These are phyloP conservation scores for Dolichotis patagonum DNA, from an alignment of 2,113 vertebrate genomes.

Conservation along the genomic window DNA sequence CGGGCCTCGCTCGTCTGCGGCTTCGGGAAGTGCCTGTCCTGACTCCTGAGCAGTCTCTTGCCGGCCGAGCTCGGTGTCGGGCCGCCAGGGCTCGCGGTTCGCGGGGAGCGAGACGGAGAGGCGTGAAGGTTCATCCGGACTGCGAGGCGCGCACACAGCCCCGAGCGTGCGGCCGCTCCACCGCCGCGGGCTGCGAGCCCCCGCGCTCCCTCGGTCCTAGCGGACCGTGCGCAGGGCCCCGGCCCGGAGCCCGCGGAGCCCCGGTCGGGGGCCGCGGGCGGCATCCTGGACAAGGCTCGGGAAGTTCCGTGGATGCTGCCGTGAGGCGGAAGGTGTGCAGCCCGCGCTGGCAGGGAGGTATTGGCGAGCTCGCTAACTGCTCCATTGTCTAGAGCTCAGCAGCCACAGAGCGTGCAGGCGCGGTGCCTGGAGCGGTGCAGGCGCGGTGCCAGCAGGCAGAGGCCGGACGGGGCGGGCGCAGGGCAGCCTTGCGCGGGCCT, in stretches of 20 bases:
- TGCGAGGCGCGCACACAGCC: not conserved
- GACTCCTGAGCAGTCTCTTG: not conserved
- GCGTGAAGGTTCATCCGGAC: not conserved
- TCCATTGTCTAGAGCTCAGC: constrained; percentile 37
- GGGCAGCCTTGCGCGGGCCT: accelerated
- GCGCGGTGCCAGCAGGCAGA: not conserved
- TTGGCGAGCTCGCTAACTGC: constrained; percentile 55
- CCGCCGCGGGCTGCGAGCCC: too few species aligned
- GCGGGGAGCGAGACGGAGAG: too few species aligned
- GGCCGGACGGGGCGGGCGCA: not conserved
- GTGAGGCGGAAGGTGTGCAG: constrained; percentile 48
- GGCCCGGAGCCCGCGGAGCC: too few species aligned
- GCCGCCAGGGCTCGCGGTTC: too few species aligned
- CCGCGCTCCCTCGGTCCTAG: too few species aligned
- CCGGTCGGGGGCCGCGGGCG: too few species aligned
- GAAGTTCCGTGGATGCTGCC: constrained; percentile 62
- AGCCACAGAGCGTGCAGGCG: not conserved
- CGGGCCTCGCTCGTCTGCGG: too few species aligned
- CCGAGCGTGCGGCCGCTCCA: not conserved
- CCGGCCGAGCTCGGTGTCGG: not conserved
- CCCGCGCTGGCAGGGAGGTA: constrained; percentile 47
- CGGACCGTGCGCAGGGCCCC: too few species aligned
- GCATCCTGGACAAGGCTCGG: too few species aligned
- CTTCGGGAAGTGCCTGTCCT: not conserved
- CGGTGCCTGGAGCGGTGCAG: too few species aligned